Conservation (phyloP, 2,888 invertebrate species). For the Pyrrhia umbra region DNA sequence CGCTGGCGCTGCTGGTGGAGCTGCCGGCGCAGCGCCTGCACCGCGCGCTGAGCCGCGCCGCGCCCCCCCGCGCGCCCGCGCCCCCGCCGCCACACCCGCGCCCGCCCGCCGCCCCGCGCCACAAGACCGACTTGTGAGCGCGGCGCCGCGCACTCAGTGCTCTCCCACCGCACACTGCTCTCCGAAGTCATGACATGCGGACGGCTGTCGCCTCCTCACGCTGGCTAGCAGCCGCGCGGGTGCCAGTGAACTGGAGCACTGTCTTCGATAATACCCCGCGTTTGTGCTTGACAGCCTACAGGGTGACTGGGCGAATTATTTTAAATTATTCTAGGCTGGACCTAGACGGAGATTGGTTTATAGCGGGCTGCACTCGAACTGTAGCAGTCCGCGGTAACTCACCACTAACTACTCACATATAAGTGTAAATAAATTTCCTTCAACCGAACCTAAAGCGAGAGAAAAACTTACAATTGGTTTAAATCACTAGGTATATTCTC, state of each 20-base stretch:
- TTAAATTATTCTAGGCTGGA: slow-evolving; percentile 43
- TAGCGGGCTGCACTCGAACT: slow-evolving; percentile 1
- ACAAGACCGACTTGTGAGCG: slow-evolving; percentile 64
- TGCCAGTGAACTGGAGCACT: slow-evolving; percentile 12
- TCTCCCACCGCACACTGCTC: too few species aligned
- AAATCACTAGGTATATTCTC: background rate
- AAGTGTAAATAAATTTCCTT: slow-evolving; percentile 8
- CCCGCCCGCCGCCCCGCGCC: slow-evolving; percentile 80
- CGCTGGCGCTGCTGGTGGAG: slow-evolving; percentile 85
- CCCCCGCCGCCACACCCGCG: background rate
- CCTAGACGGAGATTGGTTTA: slow-evolving; percentile 33
- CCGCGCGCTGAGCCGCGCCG: slow-evolving; percentile 65
- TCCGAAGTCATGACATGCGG: too few species aligned
- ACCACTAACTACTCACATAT: background rate
- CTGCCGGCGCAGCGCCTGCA: slow-evolving; percentile 79
- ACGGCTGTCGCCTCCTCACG: too few species aligned
- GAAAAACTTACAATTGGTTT: too few species aligned
- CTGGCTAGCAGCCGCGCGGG: too few species aligned
- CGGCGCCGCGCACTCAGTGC: background rate
- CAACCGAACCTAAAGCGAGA: background rate
- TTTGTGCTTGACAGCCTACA: slow-evolving; percentile 6
- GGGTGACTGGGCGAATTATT: slow-evolving; percentile 1
- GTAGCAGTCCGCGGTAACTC: slow-evolving; percentile 1
- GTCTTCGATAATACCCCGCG: slow-evolving; percentile 10
- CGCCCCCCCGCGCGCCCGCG: slow-evolving; percentile 70